Evolutionary conservation across 2,113 vertebrate genomes (phyloP).

Genomic region (Tiliqua scincoides): DNA sequence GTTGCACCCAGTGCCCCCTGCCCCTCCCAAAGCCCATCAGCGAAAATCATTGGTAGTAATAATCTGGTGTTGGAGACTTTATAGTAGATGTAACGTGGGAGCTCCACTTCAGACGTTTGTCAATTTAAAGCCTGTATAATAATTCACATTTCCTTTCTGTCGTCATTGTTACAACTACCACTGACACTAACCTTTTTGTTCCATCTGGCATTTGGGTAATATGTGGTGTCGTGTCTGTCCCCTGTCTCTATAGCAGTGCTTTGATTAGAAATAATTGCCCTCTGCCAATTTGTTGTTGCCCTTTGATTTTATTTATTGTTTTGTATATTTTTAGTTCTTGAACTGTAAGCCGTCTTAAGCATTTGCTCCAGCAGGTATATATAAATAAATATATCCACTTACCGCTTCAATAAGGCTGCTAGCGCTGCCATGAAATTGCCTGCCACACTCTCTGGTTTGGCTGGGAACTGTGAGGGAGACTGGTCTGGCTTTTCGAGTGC

Average conservation of each 20-base stretch:
- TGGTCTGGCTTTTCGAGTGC: constrained; percentile 81
- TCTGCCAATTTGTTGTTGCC: too few relatives aligned
- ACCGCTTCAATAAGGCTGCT: constrained; percentile 98
- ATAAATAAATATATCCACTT: constrained; percentile 62
- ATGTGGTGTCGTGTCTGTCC: too few relatives aligned
- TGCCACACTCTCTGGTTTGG: constrained; percentile 75
- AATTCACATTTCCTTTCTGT: background rate
- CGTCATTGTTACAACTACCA: background rate
- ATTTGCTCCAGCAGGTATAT: too few relatives aligned
- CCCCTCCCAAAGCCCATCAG: background rate
- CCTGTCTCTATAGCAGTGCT: too few relatives aligned
- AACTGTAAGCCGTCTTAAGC: too few relatives aligned
- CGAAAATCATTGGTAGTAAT: background rate
- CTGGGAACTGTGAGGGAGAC: constrained; percentile 92
- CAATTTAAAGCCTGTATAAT: accelerated
- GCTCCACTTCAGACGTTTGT: background rate
- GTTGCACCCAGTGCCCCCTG: background rate
- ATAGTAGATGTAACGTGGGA: background rate
- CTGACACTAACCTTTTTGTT: background rate
- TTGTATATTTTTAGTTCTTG: too few relatives aligned
- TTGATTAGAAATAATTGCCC: too few relatives aligned
- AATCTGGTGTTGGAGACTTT: background rate
- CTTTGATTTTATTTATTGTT: too few relatives aligned
- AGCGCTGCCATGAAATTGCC: constrained; percentile 91
- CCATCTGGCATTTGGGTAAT: too few relatives aligned